Percentiles rank a stretch among this genome's conserved stretches.
These are phyloP conservation scores for Hydrozoanthus gracilis DNA, from an alignment of 92 coral and sea anemone genomes.

Conservation along the genomic window DNA sequence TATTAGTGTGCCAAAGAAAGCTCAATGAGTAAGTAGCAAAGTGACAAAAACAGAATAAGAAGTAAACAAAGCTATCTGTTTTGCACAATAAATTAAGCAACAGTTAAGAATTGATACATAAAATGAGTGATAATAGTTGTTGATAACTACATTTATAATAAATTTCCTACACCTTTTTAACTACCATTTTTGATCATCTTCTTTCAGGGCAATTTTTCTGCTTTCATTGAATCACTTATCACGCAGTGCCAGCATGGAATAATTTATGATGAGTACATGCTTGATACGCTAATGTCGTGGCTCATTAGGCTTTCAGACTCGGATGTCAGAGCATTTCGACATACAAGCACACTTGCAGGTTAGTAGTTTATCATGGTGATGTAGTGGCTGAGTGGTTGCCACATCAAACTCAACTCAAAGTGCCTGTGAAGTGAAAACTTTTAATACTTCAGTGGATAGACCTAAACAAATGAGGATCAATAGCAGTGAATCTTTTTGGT, in stretches of 20 bases:
- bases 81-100: too few relatives aligned
- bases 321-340: constrained; percentile 97
- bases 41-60: too few relatives aligned
- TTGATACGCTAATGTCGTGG: constrained; percentile 93
- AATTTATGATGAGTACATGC: constrained; percentile 96
- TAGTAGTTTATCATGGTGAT: neutral
- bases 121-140: too few relatives aligned
- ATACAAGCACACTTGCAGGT: constrained; percentile 97
- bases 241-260: constrained; percentile 95
- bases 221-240: constrained; percentile 80
- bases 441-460: too few relatives aligned
- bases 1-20: too few relatives aligned
- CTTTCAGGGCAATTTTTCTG: constrained; percentile 80
- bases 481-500: neutral
- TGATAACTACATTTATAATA: neutral
- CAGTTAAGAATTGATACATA: too few relatives aligned
- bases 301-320: constrained; percentile 95
- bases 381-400: too few relatives aligned
- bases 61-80: too few relatives aligned
- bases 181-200: neutral
- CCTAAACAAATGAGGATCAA: neutral
- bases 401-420: too few relatives aligned
- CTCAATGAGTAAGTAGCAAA: too few relatives aligned
- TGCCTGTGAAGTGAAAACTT: too few relatives aligned
- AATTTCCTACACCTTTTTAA: neutral